Base-by-base conservation (phyloP, 2,888 invertebrate genomes). In the Empis livida region DNA sequence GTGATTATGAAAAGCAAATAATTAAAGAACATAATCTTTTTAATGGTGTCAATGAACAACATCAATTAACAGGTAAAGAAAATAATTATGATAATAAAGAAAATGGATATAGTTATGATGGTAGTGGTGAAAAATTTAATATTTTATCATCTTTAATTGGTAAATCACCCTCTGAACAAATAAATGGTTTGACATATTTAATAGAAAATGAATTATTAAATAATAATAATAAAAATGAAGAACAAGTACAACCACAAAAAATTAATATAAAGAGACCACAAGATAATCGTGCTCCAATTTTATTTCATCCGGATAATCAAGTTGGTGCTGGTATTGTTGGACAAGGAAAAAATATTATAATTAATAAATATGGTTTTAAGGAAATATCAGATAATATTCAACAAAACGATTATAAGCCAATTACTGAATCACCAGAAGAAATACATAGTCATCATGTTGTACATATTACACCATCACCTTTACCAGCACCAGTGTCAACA, bases 181-280 rank as follows among this genome's bases (percentile, higher is more conserved):
- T 76, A 16, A 65, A 73, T 54, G 75, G 74, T 2, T 59, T 76
- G 2, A 70, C 72, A 40, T 68, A 71, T 48, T 56, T 76, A 5
- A 54, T 75, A 40, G 63, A 65, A 44, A 65, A 66, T 44, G 65
- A 65, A 48, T 64, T 64, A 63, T 64, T 62, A 53, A 53, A 57
- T 13, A 59, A 61, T 46, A 48, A 62, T 38, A 52, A 57, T 11
- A 59, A 62, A 45, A 47, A 62, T 35, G 58, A 60, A 15, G 31
- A 51, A 27, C 50, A 54, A 37, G 57, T 56, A 2, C 59, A 62
- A 47, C 51, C 54, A 13, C n/a, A 53, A 14, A n/a, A 39, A 27
- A 17, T 13, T 30, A 30, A 14, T 15, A 0, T 2, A 27, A 23
- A 37, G 20, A 56, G 59, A 1, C 63, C 67, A 0, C 62, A 65